Percentiles rank a stretch among this genome's conserved stretches.
phyloP scores from a whole-genome alignment of 2,113 vertebrate genomes.

The Dicrurus megarhynchus region DNA sequence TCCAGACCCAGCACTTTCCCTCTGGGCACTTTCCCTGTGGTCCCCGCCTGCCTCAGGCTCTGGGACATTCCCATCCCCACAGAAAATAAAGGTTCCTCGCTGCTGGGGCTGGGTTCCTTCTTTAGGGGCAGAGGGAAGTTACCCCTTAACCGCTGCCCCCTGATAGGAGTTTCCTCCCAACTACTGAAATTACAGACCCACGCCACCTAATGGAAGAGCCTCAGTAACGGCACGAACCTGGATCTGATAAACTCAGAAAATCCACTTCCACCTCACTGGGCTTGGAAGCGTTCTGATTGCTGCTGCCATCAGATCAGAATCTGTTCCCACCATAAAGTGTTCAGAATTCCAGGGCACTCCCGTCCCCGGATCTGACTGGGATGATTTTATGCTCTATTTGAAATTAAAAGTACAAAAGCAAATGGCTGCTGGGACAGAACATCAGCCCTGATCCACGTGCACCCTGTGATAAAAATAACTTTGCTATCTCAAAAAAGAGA shows the following conservation, averaged over 20 bases:
- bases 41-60: neutral
- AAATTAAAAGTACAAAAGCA: neutral
- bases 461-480: neutral
- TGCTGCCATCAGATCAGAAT: neutral
- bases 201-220: neutral
- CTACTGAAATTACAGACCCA: neutral
- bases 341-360: neutral
- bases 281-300: neutral
- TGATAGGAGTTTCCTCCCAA: neutral
- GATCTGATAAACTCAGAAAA: neutral
- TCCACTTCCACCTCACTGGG: neutral
- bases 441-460: neutral
- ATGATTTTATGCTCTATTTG: neutral
- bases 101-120: rapidly evolving
- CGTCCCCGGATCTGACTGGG: neutral
- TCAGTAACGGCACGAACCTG: rapidly evolving
- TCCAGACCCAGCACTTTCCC: neutral
- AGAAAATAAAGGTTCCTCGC: rapidly evolving
- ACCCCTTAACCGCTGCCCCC: rapidly evolving
- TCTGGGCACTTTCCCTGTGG: conserved; percentile 10
- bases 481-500: neutral
- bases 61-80: neutral
- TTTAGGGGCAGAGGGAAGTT: neutral
- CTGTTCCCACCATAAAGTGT: rapidly evolving
- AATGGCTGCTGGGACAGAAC: neutral